phyloP scores from a whole-genome alignment of 2,888 invertebrate species.

The Thymelicus sylvestris region DNA sequence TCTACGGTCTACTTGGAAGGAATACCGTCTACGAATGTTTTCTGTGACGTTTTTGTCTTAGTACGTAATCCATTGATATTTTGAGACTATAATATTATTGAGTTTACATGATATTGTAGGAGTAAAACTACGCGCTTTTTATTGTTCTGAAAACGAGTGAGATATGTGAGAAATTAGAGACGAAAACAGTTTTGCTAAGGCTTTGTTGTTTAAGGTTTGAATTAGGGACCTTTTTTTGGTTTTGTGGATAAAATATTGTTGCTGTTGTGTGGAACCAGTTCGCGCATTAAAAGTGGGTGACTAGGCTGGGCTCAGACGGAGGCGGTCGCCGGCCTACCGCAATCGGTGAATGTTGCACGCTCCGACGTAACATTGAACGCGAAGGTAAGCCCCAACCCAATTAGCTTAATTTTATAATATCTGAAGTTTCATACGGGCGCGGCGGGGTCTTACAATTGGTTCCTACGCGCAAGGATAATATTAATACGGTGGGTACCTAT shows the following conservation, averaged over 20 bases:
- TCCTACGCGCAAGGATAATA: neutral
- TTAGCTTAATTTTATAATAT: constrained; percentile 64
- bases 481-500: neutral
- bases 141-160: neutral
- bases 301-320: constrained; percentile 48
- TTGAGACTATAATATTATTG: constrained; percentile 48
- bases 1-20: constrained; percentile 42
- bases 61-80: constrained; percentile 76
- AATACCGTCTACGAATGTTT: constrained; percentile 43
- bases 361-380: constrained; percentile 69
- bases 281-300: constrained; percentile 75
- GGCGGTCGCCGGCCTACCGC: constrained; percentile 47
- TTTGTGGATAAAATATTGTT: constrained; percentile 50
- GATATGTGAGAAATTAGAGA: constrained; percentile 6
- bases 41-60: constrained; percentile 61
- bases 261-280: constrained; percentile 71
- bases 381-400: constrained; percentile 73
- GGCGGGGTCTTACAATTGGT: constrained; percentile 19
- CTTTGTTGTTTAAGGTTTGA: constrained; percentile 36
- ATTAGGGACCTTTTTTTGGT: constrained; percentile 18
- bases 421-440: constrained; percentile 44
- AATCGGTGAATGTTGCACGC: constrained; percentile 57
- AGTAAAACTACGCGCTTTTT: neutral
- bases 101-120: constrained; percentile 5
- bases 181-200: neutral